Evolutionary conservation across 1,140 invertebrate genomes (phyloP).

Genomic region (Antheraea pernyi): DNA sequence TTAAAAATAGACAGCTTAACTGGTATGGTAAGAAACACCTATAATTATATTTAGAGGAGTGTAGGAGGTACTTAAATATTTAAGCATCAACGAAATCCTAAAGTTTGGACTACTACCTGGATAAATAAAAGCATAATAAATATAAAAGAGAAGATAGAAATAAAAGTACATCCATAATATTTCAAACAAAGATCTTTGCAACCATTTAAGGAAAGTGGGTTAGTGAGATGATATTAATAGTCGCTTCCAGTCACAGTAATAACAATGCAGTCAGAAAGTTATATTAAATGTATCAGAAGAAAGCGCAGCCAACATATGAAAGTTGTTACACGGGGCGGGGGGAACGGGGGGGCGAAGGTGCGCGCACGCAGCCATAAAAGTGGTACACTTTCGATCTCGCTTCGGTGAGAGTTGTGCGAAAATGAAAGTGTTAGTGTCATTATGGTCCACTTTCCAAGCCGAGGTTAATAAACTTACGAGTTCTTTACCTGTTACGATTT

Average conservation of each 20-base stretch:
- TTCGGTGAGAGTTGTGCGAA: slow-evolving; percentile 74
- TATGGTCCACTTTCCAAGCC: slow-evolving; percentile 73
- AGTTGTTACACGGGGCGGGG: too few species aligned
- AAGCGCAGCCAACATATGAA: slow-evolving; percentile 42
- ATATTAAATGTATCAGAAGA: slow-evolving; percentile 50
- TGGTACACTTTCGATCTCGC: slow-evolving; percentile 77
- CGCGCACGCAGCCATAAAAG: slow-evolving; percentile 69
- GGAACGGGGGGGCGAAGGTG: too few species aligned
- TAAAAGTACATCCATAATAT: too few species aligned
- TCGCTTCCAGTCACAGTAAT: slow-evolving; percentile 55
- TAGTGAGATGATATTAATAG: slow-evolving; percentile 48
- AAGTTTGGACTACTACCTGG: too few species aligned
- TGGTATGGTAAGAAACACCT: too few species aligned
- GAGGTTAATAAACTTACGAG: slow-evolving; percentile 63
- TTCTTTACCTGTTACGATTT: slow-evolving; percentile 28
- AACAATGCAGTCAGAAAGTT: slow-evolving; percentile 74
- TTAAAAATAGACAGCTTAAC: too few species aligned
- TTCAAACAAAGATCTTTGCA: background rate
- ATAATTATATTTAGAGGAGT: too few species aligned
- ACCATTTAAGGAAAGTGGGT: slow-evolving; percentile 43
- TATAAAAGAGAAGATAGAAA: too few species aligned
- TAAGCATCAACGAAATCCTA: too few species aligned
- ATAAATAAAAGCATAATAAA: too few species aligned
- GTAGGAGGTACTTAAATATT: too few species aligned
- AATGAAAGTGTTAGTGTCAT: slow-evolving; percentile 76